A percentile compares a stretch with the other conserved stretches of the same genome.
phyloP scores from a whole-genome alignment of 2,113 vertebrate genomes.

The Odocoileus hemionus region DNA sequence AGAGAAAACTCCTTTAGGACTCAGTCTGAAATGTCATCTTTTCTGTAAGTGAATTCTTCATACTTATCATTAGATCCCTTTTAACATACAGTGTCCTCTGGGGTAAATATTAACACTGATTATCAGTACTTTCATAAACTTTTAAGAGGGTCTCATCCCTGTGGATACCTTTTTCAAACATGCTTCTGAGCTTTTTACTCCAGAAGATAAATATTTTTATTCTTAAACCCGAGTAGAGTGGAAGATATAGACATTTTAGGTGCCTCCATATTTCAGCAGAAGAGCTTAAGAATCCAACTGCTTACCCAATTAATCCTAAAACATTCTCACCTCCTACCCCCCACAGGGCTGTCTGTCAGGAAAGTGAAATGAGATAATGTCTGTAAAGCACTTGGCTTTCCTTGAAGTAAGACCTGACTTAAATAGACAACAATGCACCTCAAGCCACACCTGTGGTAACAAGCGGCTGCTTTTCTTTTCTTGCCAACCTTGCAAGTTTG shows the following conservation, averaged over 20 bases:
- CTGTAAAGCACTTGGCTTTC: constrained; percentile 52
- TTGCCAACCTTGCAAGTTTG: constrained; percentile 56
- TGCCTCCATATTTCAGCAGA: not conserved
- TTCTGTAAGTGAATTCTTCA: not conserved
- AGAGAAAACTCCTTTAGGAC: not conserved
- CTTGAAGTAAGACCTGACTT: constrained; percentile 62
- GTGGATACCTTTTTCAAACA: not conserved
- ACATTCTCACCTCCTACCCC: not conserved
- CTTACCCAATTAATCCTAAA: constrained; percentile 39
- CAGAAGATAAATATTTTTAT: not conserved
- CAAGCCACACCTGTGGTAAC: constrained; percentile 59
- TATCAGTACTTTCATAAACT: not conserved
- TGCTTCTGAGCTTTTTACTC: not conserved
- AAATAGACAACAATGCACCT: constrained; percentile 39
- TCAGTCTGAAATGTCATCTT: not conserved
- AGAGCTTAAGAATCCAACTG: constrained; percentile 25
- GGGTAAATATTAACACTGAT: not conserved
- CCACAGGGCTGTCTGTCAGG: constrained; percentile 41
- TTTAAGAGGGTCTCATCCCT: not conserved
- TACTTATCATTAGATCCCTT: not conserved
- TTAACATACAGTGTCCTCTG: not conserved
- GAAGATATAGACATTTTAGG: not conserved
- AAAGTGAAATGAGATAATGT: constrained; percentile 69
- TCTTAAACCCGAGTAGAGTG: not conserved
- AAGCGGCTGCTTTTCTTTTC: not conserved